These are phyloP conservation scores for Lepidonotus clava DNA, from an alignment of 2,888 invertebrate genomes.

Conservation along the genomic window DNA sequence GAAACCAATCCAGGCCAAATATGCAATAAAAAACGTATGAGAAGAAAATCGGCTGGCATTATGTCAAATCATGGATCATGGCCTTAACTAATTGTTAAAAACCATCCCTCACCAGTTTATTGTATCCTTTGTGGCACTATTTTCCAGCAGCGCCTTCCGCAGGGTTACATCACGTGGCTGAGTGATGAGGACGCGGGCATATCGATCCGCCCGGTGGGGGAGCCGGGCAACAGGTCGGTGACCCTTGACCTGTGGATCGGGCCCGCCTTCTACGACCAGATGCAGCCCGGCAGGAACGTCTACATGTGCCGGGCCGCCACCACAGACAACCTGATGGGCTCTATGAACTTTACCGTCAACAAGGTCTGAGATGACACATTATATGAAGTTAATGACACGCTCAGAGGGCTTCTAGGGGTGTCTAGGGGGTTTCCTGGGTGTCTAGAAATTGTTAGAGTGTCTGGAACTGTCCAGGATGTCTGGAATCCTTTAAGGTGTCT, in stretches of 20 bases:
- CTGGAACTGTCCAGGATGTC: no score
- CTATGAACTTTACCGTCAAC: conserved; percentile 31
- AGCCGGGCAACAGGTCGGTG: conserved; percentile 16
- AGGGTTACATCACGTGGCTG: conserved; percentile 35
- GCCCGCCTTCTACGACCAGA: not conserved
- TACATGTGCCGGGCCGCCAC: not conserved
- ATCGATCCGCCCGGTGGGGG: not conserved
- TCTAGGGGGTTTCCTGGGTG: no score
- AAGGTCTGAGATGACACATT: not conserved
- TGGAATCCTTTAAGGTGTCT: no score
- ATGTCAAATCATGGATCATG: not conserved
- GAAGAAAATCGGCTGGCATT: not conserved
- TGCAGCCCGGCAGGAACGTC: not conserved
- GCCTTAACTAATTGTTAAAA: not conserved
- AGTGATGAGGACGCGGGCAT: conserved; percentile 38
- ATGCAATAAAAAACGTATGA: no score
- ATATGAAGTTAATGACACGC: no score
- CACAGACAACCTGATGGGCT: not conserved
- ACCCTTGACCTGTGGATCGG: conserved; percentile 44
- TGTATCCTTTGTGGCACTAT: not conserved
- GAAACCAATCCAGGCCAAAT: no score
- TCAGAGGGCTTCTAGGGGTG: no score
- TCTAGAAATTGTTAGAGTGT: no score
- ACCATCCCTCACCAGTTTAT: no score
- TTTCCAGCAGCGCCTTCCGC: conserved; percentile 36